These are phyloP conservation scores for Halesus radiatus DNA, from an alignment of 1,140 invertebrate species.

Conservation along the genomic window DNA sequence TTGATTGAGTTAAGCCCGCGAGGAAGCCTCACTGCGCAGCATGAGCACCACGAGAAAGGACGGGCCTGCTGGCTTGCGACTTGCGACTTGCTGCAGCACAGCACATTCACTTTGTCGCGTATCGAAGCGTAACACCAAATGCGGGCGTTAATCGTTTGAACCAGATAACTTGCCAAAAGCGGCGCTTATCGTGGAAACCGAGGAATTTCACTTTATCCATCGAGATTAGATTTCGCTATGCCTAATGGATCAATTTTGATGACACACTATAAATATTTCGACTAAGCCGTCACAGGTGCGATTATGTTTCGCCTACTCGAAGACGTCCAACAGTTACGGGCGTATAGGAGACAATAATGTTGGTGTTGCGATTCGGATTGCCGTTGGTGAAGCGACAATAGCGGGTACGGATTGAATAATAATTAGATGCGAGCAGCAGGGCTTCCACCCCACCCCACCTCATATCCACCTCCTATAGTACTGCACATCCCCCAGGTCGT, in stretches of 20 bases:
- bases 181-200: constrained; percentile 21
- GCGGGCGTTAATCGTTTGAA: constrained; percentile 7
- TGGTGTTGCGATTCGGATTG: constrained; percentile 33
- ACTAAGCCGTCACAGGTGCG: not conserved
- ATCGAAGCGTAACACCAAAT: constrained; percentile 25
- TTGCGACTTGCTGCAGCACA: not conserved
- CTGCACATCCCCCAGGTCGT: not conserved
- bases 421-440: constrained; percentile 55
- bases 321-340: constrained; percentile 16
- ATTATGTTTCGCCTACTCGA: not conserved
- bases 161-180: constrained; percentile 8
- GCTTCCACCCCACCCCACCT: constrained; percentile 2
- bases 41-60: constrained; percentile 11
- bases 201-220: constrained; percentile 48
- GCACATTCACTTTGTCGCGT: constrained; percentile 40
- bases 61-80: not conserved
- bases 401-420: constrained; percentile 67
- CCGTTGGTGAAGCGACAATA: constrained; percentile 29
- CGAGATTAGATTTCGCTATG: constrained; percentile 47
- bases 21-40: not conserved
- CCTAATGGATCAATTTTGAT: not conserved
- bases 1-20: not conserved
- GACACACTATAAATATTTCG: not conserved
- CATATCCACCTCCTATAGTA: not conserved
- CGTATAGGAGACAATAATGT: constrained; percentile 19